Evolutionary conservation across 2,797 vertebrate species (phyloP).

Genomic region (Corythornis leucogaster): DNA sequence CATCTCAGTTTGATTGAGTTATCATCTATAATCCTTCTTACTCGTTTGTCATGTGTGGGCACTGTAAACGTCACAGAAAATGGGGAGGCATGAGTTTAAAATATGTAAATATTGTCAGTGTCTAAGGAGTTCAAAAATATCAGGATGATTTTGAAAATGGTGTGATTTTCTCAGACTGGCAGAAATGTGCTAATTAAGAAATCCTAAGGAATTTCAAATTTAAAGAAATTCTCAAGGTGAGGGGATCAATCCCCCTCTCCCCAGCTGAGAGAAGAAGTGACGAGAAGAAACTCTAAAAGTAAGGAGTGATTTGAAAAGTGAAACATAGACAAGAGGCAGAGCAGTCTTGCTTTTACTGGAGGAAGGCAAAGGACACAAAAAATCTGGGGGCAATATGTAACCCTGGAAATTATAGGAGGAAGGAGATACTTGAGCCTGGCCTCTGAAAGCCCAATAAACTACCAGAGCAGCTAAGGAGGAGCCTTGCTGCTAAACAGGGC

Average conservation of each 20-base stretch:
- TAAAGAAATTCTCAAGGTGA: background rate
- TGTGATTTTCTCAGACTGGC: background rate
- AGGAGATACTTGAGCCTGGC: background rate
- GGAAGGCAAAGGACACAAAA: background rate
- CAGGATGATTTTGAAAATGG: background rate
- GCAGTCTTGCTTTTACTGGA: background rate
- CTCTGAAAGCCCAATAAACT: background rate
- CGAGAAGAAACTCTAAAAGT: background rate
- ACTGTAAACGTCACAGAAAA: background rate
- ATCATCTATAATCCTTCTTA: background rate
- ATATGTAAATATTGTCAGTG: background rate
- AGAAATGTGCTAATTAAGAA: background rate
- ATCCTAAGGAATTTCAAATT: background rate
- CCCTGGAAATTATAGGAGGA: background rate
- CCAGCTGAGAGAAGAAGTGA: background rate
- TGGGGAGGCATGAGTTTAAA: background rate
- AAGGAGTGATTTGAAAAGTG: background rate
- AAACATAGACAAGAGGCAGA: background rate
- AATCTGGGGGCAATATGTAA: background rate
- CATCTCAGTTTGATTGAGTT: background rate
- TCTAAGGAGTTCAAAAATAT: background rate
- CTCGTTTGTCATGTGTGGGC: background rate
- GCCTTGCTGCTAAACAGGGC: background rate
- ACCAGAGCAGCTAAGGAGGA: background rate
- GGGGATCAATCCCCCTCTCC: background rate